Evolutionary conservation across 2,888 invertebrate species (phyloP), one percentile per base, ranked within the genome.

Genomic region (Dasysyrphus albostriatus): DNA sequence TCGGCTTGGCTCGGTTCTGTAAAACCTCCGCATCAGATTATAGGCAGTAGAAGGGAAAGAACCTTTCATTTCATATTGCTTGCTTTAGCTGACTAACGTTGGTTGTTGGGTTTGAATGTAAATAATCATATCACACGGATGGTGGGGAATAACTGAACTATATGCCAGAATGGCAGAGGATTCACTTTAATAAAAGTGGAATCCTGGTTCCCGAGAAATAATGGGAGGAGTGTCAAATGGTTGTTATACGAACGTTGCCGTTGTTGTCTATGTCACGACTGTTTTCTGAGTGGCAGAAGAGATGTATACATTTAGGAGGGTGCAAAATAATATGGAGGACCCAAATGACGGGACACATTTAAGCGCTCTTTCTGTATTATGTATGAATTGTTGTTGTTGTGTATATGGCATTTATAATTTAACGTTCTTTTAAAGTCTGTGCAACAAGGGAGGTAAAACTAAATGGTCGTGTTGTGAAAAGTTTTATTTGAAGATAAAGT

Each of bases 121-220:
- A 85, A 81, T 85, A 80, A 74, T 69, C 74, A 72, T 72, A 24
- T 73, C 51, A 19, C 16, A 56, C 19, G 73, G 58, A 42, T 16
- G 51, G 47, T 32, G 32, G 24, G 39, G 74, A 42, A 32, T 61
- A 44, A 65, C 54, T 54, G 51, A 65, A 42, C 32, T 51, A 37
- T 51, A 49, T 24, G 24, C 47, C 34, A 70, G 63, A 56, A 72
- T 58, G 19, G 49, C 75, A 56, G 80, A 80, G 76, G 76, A 81
- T 73, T 84, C 69, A 73, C 77, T 59, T 85, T 76, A 81, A 77
- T 81, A 85, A 85, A 81, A 77, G 76, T 67, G 19, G 63, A 85
- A 74, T 84, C 80, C 80, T 75, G 58, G 14, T 42, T 42, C 37
- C 19, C 24, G 34, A 58, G 58, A 77, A 84, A 54, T 5, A 84